Evolutionary conservation across 2,888 invertebrate genomes (phyloP).

Genomic region (Heliconius ismenius): DNA sequence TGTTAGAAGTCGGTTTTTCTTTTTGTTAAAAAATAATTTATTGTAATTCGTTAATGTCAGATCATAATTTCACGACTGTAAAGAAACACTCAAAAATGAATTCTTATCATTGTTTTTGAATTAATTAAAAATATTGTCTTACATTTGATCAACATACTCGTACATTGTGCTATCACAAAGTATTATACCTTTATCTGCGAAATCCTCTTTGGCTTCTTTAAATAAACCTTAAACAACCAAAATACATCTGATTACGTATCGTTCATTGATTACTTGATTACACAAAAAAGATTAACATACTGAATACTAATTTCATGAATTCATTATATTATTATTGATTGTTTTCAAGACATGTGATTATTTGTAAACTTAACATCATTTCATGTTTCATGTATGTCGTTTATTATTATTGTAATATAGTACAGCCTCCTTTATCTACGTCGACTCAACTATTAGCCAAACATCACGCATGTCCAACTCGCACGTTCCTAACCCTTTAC

Average conservation of each 20-base stretch:
- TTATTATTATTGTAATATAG: not conserved
- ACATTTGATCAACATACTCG: not conserved
- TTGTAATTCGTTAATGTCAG: slow-evolving; percentile 1
- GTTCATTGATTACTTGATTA: slow-evolving; percentile 1
- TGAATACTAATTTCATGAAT: no score
- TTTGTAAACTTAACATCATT: not conserved
- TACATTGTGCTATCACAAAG: not conserved
- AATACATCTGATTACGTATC: not conserved
- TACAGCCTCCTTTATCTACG: not conserved
- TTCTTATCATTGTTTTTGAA: not conserved
- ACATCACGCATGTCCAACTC: no score
- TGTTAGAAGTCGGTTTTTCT: no score
- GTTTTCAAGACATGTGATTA: not conserved
- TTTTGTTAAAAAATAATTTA: no score
- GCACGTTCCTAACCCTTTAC: no score
- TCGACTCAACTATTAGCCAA: no score
- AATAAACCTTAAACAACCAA: not conserved
- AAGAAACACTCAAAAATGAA: no score
- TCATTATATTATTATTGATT: not conserved
- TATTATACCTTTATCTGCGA: not conserved
- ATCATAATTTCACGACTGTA: not conserved
- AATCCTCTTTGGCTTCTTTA: not conserved
- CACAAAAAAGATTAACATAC: slow-evolving; percentile 6
- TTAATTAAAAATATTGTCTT: not conserved
- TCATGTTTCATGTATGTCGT: no score